Evolutionary conservation across 2,797 vertebrate species (phyloP).

Genomic region (Mus spretus): DNA sequence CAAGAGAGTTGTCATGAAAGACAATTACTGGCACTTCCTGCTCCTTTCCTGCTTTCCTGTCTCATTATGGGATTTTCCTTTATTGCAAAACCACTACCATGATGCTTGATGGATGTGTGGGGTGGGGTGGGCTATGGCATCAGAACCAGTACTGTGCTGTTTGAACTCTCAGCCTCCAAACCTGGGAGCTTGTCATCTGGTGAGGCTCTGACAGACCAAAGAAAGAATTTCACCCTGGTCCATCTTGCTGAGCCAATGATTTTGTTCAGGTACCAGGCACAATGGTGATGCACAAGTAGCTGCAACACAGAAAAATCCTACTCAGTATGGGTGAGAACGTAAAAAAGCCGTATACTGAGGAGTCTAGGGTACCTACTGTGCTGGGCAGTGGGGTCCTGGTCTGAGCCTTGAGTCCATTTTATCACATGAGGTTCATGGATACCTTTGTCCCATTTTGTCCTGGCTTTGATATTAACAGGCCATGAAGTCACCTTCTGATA

Average conservation of each 20-base stretch:
- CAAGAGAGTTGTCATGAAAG: not conserved
- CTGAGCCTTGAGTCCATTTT: not conserved
- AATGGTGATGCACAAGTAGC: not conserved
- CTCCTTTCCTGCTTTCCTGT: not conserved
- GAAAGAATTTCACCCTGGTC: not conserved
- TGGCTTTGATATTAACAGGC: not conserved
- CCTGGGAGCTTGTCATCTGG: not conserved
- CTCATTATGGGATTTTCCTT: not conserved
- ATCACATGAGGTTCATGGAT: conserved; percentile 15
- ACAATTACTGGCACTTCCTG: not conserved
- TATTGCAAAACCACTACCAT: not conserved
- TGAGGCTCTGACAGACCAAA: not conserved
- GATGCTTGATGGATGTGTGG: not conserved
- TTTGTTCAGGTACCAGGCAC: not conserved
- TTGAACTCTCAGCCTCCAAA: not conserved
- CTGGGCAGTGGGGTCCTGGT: not conserved
- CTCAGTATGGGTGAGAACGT: not conserved
- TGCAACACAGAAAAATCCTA: not conserved
- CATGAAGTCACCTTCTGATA: not conserved
- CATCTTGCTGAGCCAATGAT: not conserved
- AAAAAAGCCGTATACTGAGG: not conserved
- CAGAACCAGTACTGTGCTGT: not conserved
- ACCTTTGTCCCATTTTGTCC: too few species aligned
- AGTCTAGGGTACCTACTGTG: too few species aligned
- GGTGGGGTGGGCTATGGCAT: too few species aligned